phyloP scores from a whole-genome alignment of 1,140 invertebrate species.

The Trinorchestia longiramus region DNA sequence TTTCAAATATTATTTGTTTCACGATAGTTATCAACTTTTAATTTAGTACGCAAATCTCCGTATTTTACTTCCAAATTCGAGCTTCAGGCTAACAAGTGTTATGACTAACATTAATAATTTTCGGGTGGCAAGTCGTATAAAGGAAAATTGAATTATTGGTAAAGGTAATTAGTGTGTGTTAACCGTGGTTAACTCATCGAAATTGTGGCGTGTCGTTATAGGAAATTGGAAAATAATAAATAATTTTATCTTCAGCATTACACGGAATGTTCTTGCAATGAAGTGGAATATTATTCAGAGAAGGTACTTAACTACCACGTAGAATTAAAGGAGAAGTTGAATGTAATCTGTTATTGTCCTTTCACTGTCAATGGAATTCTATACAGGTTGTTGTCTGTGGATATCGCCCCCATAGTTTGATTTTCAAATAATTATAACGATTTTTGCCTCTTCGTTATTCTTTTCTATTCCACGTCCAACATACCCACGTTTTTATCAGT shows the following conservation, averaged over 20 bases:
- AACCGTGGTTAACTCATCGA: not conserved
- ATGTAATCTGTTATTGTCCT: not conserved
- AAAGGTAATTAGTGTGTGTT: not conserved
- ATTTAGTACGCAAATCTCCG: too few species aligned
- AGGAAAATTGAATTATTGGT: not conserved
- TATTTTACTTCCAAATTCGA: too few species aligned
- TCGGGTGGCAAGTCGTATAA: not conserved
- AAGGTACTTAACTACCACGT: not conserved
- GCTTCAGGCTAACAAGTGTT: not conserved
- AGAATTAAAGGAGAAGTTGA: not conserved
- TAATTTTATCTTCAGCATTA: not conserved
- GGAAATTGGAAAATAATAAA: not conserved
- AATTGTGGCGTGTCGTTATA: not conserved
- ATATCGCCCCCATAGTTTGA: too few species aligned
- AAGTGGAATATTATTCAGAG: not conserved
- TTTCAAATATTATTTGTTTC: too few species aligned
- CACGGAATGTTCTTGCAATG: not conserved
- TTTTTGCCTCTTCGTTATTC: too few species aligned
- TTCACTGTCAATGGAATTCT: not conserved
- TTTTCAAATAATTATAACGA: too few species aligned
- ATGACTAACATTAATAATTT: not conserved
- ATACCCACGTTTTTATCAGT: too few species aligned
- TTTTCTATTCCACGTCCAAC: too few species aligned
- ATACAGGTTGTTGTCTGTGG: not conserved
- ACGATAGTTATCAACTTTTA: too few species aligned